Percentiles rank a stretch among this genome's conserved stretches.
These are phyloP conservation scores for Triplophysa yarkandensis DNA, from an alignment of 2,797 vertebrate genomes.

Conservation along the genomic window DNA sequence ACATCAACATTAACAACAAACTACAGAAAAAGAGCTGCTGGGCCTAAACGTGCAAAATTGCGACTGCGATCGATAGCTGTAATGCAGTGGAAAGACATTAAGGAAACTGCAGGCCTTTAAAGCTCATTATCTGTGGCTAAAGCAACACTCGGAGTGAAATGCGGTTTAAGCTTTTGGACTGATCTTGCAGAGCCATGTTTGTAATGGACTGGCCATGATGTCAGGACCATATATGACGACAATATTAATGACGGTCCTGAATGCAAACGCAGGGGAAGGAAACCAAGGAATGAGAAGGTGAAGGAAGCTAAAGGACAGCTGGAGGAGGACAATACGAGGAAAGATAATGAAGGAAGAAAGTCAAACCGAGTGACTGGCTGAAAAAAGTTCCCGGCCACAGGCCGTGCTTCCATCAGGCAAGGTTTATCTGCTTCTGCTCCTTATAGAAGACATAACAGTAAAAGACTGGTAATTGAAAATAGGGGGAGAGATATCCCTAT, in stretches of 20 bases:
- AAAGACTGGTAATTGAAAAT: constrained; percentile 28
- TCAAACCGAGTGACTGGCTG: constrained; percentile 29
- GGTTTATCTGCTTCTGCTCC: not conserved
- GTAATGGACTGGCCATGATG: constrained; percentile 9
- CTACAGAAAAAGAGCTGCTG: constrained; percentile 25
- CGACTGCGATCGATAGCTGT: constrained; percentile 36
- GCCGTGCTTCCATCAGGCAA: not conserved
- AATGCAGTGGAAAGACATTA: constrained; percentile 43
- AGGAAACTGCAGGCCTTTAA: constrained; percentile 34
- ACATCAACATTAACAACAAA: constrained; percentile 7
- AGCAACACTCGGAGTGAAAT: constrained; percentile 33
- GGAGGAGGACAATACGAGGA: constrained; percentile 52
- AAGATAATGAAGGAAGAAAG: constrained; percentile 47
- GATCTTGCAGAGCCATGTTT: constrained; percentile 20
- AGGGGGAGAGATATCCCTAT: not conserved
- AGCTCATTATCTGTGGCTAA: constrained; percentile 40
- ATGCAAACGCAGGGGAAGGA: constrained; percentile 46
- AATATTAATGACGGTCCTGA: constrained; percentile 29
- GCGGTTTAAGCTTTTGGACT: constrained; percentile 14
- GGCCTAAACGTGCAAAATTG: constrained; percentile 32
- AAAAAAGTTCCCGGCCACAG: constrained; percentile 25
- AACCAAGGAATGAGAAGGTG: constrained; percentile 38
- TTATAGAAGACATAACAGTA: constrained; percentile 10
- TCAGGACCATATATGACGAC: constrained; percentile 15
- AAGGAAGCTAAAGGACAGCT: constrained; percentile 45